Base-by-base conservation (phyloP, 2,888 invertebrate species). In the Rhabditoides inermis region DNA sequence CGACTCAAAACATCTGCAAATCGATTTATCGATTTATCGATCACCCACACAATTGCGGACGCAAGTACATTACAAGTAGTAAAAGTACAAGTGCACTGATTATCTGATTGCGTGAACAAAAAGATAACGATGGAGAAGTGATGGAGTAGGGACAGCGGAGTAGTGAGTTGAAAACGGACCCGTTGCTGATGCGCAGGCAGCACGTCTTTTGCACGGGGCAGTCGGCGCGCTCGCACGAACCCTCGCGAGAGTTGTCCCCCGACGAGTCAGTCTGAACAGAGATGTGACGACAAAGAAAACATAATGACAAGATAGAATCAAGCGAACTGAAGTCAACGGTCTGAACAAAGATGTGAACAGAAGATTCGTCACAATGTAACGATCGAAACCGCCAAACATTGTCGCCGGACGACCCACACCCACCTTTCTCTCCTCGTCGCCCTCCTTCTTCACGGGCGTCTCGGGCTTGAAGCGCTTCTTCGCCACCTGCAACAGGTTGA, bases 171-270 rank as follows among this genome's bases (percentile, higher is more conserved):
- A 27, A 42, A 42, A 2, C 53, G 41, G 15, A 63, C 56, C 45
- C 49, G 5, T 40, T 41, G 1, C 47, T 20, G 15, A 63, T 26
- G 15, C 27, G 35, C 23, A 62, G 48, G 36, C 54, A 55, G 39
- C 65, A 65, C 10, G 32, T 28, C 46, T 58, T 65, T 35, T 55
- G 47, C 18, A 51, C 22, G 2, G 60, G 49, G 26, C 64, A 65
- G 20, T 65, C 64, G 46, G 55, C 58, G 41, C 65, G 48, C 40
- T 65, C 65, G 37, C 65, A 65, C 12, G 64, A 65, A 18, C 65
- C 60, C 42, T 65, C 65, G 25, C 59, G 50, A 28, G 56, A 55
- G 7, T 60, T n/a, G n/a, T 51, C 25, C 39, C 37, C 6, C 10
- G 15, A 32, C 7, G 32, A 20, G 15, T 25, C 20, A 47, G 35